These are phyloP conservation scores for Motacilla tschutschensis DNA, from an alignment of 2,113 vertebrate genomes.

Conservation along the genomic window DNA sequence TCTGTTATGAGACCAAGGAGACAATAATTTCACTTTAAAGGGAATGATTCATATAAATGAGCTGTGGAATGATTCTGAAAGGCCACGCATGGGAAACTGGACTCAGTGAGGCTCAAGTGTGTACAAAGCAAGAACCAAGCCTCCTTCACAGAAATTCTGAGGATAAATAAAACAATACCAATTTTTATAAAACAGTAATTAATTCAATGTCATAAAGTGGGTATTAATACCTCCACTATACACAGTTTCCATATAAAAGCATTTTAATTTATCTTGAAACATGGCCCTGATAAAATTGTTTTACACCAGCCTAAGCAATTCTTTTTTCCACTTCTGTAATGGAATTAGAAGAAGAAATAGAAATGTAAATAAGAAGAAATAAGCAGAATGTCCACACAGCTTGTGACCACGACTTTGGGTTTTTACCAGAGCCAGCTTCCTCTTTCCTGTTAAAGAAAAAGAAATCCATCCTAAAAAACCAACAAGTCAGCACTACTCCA, in stretches of 20 bases:
- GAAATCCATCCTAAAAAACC: background rate
- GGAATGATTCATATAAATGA: background rate
- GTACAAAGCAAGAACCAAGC: background rate
- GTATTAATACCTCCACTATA: background rate
- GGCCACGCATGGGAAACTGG: background rate
- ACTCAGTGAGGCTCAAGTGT: background rate
- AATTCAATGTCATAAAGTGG: background rate
- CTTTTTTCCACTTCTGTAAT: background rate
- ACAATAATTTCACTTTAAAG: background rate
- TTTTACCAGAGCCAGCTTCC: background rate
- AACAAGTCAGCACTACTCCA: constrained; percentile 26
- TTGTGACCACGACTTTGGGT: background rate
- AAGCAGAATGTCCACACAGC: background rate
- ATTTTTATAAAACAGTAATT: background rate
- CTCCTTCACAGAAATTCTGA: background rate
- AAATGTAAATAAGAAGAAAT: background rate
- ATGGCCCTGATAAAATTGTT: background rate
- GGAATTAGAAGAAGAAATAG: background rate
- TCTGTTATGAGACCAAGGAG: rapidly evolving
- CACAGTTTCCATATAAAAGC: background rate
- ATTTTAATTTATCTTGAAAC: background rate
- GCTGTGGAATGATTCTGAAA: background rate
- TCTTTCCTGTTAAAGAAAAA: background rate
- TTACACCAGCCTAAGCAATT: background rate
- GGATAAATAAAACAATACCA: background rate